Evolutionary conservation across 2,888 invertebrate species (phyloP).

Genomic region (Polia nebulosa): DNA sequence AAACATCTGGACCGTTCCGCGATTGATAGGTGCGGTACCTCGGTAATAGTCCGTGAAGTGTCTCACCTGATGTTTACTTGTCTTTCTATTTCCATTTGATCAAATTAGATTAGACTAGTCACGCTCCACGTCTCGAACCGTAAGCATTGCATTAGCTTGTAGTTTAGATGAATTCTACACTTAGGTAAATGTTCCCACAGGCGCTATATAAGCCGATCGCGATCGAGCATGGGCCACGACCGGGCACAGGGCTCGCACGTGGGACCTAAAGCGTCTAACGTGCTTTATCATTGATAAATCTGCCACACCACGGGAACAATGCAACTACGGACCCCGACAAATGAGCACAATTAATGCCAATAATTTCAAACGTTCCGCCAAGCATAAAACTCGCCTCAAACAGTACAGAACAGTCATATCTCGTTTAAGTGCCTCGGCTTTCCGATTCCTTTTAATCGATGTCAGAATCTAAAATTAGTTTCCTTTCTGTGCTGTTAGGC

Average conservation of each 20-base stretch:
- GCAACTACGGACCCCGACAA: conserved; percentile 79
- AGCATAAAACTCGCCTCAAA: conserved; percentile 55
- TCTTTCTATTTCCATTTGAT: conserved; percentile 67
- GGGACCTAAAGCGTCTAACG: conserved; percentile 79
- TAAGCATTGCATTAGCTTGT: conserved; percentile 56
- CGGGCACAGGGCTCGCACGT: conserved; percentile 81
- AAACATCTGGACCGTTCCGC: conserved; percentile 78
- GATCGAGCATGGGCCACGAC: conserved; percentile 84
- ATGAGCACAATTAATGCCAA: conserved; percentile 84
- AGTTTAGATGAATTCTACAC: conserved; percentile 58
- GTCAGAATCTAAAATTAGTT: conserved; percentile 62
- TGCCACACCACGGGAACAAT: conserved; percentile 80
- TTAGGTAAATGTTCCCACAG: conserved; percentile 80
- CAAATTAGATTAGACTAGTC: conserved; percentile 67
- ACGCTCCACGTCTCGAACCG: conserved; percentile 63
- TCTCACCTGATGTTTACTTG: conserved; percentile 73
- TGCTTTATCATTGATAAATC: conserved; percentile 83
- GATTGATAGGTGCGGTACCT: conserved; percentile 75
- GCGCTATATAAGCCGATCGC: conserved; percentile 81
- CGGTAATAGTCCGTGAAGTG: conserved; percentile 73
- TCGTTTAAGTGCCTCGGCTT: conserved; percentile 31
- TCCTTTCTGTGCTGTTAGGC: conserved; percentile 47
- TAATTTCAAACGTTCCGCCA: conserved; percentile 69
- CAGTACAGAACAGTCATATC: conserved; percentile 48
- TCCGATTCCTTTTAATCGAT: conserved; percentile 55